phyloP scores from a whole-genome alignment of 2,888 invertebrate genomes.

The Deladenus siricidicola region DNA sequence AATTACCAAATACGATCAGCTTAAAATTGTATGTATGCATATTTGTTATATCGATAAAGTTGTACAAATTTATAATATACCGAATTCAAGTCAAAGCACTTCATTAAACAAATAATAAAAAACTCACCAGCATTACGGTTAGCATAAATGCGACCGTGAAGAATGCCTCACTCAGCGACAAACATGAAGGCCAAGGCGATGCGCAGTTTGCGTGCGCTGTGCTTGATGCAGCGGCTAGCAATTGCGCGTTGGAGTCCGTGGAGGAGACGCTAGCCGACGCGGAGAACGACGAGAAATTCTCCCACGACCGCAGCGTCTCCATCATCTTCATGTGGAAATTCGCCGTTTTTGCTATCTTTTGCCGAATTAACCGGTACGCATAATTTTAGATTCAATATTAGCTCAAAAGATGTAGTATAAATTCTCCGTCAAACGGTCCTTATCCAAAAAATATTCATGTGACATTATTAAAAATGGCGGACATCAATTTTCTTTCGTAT shows the following conservation, averaged over 20 bases:
- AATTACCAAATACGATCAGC: conserved; percentile 51
- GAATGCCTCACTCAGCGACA: conserved; percentile 37
- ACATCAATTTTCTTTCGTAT: too few relatives aligned
- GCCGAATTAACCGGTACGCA: not conserved
- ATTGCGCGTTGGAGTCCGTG: not conserved
- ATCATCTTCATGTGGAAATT: not conserved
- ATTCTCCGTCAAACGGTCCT: too few relatives aligned
- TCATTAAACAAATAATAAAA: not conserved
- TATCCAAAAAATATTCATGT: not conserved
- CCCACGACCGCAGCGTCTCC: not conserved
- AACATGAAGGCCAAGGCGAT: conserved; percentile 31
- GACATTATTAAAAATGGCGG: not conserved
- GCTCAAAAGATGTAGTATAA: too few relatives aligned
- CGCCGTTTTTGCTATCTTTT: not conserved
- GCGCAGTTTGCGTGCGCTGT: not conserved
- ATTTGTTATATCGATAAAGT: not conserved
- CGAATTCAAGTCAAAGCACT: not conserved
- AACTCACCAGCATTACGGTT: conserved; percentile 47
- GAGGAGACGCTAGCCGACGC: not conserved
- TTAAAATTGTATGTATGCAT: conserved; percentile 12
- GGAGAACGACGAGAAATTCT: not conserved
- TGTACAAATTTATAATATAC: not conserved
- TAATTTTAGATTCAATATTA: not conserved
- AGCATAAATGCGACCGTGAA: conserved; percentile 49
- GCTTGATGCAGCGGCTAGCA: not conserved